phyloP scores from a whole-genome alignment of 2,113 vertebrate species.

The Cervus canadensis region DNA sequence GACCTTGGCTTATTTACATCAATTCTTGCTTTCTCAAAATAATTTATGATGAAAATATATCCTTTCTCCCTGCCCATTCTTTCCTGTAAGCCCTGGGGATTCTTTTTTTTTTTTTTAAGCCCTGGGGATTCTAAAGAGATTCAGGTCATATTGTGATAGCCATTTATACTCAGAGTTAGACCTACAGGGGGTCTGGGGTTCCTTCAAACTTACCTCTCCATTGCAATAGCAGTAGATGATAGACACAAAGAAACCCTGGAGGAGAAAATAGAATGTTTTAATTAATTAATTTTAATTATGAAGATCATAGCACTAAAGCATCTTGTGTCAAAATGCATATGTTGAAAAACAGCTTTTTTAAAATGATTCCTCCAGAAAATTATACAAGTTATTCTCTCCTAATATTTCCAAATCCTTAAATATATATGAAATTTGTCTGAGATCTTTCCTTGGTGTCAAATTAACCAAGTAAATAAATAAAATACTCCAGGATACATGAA shows the following conservation, averaged over 20 bases:
- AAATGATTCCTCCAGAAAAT: neutral
- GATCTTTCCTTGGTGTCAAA: neutral
- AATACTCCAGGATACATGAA: neutral
- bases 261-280: neutral
- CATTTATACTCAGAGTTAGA: neutral
- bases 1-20: neutral
- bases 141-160: neutral
- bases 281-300: neutral
- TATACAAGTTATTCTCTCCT: neutral
- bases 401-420: neutral
- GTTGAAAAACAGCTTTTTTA: neutral
- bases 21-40: conserved; percentile 4
- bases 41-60: neutral
- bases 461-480: neutral
- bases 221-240: conserved; percentile 94
- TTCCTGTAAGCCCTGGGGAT: neutral
- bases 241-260: conserved; percentile 93
- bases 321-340: neutral
- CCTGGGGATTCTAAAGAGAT: neutral
- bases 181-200: neutral
- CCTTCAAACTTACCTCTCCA: conserved; percentile 86
- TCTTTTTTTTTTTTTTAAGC: neutral
- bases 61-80: neutral
- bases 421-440: neutral
- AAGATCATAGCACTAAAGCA: neutral